These are phyloP conservation scores for Pseudorectes ferrugineus DNA, from an alignment of 2,113 vertebrate species.

Conservation along the genomic window DNA sequence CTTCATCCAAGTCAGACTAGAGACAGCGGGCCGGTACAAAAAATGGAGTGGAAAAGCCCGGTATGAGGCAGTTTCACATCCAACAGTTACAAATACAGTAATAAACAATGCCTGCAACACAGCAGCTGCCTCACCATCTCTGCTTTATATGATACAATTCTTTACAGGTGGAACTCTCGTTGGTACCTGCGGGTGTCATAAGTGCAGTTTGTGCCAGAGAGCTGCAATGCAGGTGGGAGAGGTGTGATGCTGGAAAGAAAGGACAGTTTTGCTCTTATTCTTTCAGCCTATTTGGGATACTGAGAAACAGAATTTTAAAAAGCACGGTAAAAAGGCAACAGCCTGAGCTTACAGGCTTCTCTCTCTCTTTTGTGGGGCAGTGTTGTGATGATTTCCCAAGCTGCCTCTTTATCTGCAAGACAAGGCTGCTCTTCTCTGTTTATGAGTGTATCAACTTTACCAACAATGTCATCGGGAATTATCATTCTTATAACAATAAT, in stretches of 20 bases:
- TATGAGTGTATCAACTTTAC: not conserved
- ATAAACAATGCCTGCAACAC: not conserved
- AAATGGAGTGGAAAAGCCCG: not conserved
- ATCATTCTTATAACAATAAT: not conserved
- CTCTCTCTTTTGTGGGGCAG: not conserved
- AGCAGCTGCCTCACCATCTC: not conserved
- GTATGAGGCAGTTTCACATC: not conserved
- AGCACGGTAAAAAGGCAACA: not conserved
- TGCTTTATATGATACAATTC: not conserved
- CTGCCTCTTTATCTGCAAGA: not conserved
- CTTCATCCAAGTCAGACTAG: not conserved
- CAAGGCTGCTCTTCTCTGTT: not conserved
- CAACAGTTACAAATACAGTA: not conserved
- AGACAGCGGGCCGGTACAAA: not conserved
- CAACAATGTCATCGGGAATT: not conserved
- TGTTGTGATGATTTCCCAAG: constrained; percentile 1
- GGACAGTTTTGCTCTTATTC: not conserved
- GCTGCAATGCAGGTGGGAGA: not conserved
- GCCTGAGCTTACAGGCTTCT: not conserved
- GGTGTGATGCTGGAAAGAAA: not conserved
- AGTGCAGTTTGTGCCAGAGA: not conserved
- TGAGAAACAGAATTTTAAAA: not conserved
- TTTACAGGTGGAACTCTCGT: not conserved
- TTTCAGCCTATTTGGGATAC: not conserved
- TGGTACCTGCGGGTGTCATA: not conserved